A percentile compares a stretch with the other conserved stretches of the same genome.
Evolutionary conservation across 2,797 vertebrate genomes (phyloP).

Genomic region (Cynopterus sphinx): DNA sequence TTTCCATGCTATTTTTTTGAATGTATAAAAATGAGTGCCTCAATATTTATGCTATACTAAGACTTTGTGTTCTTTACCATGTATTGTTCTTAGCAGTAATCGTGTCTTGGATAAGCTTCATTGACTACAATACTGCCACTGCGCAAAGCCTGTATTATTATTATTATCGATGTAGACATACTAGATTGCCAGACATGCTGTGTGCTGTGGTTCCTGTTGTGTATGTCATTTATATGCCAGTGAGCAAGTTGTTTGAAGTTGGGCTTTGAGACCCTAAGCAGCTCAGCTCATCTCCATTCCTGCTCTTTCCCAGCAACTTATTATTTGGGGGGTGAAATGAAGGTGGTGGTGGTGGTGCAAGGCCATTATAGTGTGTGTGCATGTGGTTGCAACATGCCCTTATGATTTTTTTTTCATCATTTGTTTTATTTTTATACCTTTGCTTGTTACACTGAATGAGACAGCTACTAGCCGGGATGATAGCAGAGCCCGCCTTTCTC

Average conservation of each 20-base stretch:
- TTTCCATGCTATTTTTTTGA: neutral
- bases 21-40: neutral
- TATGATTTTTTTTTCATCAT: constrained; percentile 86
- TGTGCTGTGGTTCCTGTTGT: neutral
- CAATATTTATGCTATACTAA: neutral
- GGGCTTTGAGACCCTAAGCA: neutral
- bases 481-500: constrained; percentile 99
- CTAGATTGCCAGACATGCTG: neutral
- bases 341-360: neutral
- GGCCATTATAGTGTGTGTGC: neutral
- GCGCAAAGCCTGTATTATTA: neutral
- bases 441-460: constrained; percentile 90
- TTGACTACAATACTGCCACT: too few relatives aligned
- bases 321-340: neutral
- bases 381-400: constrained; percentile 51
- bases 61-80: constrained; percentile 8
- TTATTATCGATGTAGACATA: neutral
- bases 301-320: neutral
- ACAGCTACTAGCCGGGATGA: constrained; percentile 99
- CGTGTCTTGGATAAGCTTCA: too few relatives aligned
- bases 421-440: constrained; percentile 91
- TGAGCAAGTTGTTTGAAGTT: neutral
- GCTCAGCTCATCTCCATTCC: neutral
- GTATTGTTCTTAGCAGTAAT: neutral
- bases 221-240: neutral